Evolutionary conservation across 2,888 invertebrate species (phyloP).

Genomic region (Clitarchus hookeri): DNA sequence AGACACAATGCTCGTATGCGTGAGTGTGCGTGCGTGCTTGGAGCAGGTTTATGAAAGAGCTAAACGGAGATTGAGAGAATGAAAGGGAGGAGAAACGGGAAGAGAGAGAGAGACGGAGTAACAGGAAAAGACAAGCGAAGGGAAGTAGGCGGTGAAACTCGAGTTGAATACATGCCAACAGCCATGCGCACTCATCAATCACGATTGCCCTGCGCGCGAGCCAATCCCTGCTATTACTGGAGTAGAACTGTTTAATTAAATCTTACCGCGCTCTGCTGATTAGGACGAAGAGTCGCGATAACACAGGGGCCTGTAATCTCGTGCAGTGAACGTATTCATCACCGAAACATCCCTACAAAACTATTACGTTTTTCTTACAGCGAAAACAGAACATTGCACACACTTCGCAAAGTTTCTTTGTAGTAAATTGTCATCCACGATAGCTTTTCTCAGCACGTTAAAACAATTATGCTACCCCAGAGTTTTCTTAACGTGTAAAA

Average conservation of each 20-base stretch:
- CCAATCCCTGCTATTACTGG: background rate
- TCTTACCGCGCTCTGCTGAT: background rate
- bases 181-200: conserved; percentile 2
- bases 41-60: conserved; percentile 1
- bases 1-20: conserved; percentile 1
- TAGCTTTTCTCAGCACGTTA: too few species aligned
- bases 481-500: too few species aligned
- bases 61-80: background rate
- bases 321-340: background rate
- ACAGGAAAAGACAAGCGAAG: conserved; percentile 4
- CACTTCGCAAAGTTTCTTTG: background rate
- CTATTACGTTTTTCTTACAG: background rate
- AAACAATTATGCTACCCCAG: too few species aligned
- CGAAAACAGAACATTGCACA: background rate
- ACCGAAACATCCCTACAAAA: background rate
- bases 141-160: background rate
- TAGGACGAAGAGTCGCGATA: background rate
- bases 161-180: background rate
- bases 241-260: background rate
- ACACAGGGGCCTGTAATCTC: background rate
- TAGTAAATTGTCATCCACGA: too few species aligned
- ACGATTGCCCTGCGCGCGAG: background rate
- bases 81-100: background rate
- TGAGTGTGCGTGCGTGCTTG: background rate
- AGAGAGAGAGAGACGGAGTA: background rate